Percentiles rank a stretch among this genome's conserved stretches.
Evolutionary conservation across 1,140 invertebrate genomes (phyloP).

Genomic region (Pollicipes pollicipes): DNA sequence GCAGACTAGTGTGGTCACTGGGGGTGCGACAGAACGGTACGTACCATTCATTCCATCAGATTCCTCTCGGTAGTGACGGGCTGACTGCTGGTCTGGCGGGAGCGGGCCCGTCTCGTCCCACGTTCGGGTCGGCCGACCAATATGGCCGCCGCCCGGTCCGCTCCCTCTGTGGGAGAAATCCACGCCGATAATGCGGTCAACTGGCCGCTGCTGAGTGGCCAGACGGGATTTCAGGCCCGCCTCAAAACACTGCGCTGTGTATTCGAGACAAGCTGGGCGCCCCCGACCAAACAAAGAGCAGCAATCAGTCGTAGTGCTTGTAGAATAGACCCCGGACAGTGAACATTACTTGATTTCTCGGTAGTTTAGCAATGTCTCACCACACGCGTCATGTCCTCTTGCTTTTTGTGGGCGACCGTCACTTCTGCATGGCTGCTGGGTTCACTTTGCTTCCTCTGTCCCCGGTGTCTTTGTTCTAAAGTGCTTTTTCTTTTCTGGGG

Average conservation of each 20-base stretch:
- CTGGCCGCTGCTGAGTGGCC: too few species aligned
- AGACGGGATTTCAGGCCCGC: too few species aligned
- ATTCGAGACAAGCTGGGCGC: neutral
- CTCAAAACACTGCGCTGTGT: too few species aligned
- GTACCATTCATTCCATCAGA: slow-evolving; percentile 27
- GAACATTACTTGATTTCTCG: neutral
- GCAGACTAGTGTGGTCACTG: slow-evolving; percentile 94
- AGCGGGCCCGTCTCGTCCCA: too few species aligned
- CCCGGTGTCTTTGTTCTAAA: neutral
- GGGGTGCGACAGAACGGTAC: slow-evolving; percentile 90
- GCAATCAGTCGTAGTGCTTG: neutral
- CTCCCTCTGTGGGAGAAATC: too few species aligned
- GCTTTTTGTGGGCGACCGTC: neutral
- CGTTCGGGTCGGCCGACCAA: too few species aligned
- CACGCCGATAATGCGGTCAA: too few species aligned
- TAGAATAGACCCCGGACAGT: neutral
- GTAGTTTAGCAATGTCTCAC: neutral
- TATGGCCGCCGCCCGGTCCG: too few species aligned
- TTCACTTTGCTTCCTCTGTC: slow-evolving; percentile 10
- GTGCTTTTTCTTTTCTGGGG: slow-evolving; percentile 5
- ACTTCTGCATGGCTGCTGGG: neutral
- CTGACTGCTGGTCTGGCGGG: neutral
- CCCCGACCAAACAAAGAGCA: neutral
- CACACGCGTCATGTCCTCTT: neutral
- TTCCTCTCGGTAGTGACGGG: neutral